phyloP scores from a whole-genome alignment of 2,888 invertebrate species.

The Euspilapteryx auroguttella region DNA sequence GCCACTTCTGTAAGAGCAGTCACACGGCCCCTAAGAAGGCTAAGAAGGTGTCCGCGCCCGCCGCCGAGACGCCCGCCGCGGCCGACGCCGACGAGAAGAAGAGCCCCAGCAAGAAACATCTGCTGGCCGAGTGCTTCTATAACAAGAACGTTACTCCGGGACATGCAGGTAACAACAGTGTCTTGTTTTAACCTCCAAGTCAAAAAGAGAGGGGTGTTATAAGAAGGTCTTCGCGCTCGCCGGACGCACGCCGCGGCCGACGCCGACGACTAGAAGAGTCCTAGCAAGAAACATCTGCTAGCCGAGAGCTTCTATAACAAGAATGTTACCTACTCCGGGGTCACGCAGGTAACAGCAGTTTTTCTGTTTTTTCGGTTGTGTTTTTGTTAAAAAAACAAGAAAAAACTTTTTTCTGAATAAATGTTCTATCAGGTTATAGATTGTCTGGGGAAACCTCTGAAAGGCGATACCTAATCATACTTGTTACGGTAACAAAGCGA shows the following conservation, averaged over 20 bases:
- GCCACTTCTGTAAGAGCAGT: constrained; percentile 40
- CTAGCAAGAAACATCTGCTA: constrained; percentile 25
- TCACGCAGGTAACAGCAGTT: constrained; percentile 27
- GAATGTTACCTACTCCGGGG: constrained; percentile 38
- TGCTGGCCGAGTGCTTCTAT: constrained; percentile 41
- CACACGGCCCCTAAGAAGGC: constrained; percentile 26
- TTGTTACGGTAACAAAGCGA: too few relatives aligned
- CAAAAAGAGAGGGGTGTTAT: too few relatives aligned
- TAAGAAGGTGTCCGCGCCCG: constrained; percentile 17
- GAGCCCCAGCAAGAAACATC: constrained; percentile 26
- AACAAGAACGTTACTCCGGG: constrained; percentile 38
- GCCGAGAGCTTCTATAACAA: constrained; percentile 45
- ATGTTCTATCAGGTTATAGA: too few relatives aligned
- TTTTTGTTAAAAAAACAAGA: too few relatives aligned
- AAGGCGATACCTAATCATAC: too few relatives aligned
- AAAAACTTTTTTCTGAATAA: too few relatives aligned
- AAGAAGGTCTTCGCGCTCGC: constrained; percentile 17
- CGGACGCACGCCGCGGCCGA: constrained; percentile 9
- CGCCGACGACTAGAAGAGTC: constrained; percentile 21
- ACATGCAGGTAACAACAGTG: constrained; percentile 27
- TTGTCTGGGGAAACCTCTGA: too few relatives aligned
- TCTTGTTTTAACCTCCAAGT: too few relatives aligned
- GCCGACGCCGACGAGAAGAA: constrained; percentile 21
- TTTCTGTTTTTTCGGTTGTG: too few relatives aligned
- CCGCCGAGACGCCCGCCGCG: constrained; percentile 6